Conservation (phyloP, 2,888 invertebrate species). For the Tetragnatha montana region DNA sequence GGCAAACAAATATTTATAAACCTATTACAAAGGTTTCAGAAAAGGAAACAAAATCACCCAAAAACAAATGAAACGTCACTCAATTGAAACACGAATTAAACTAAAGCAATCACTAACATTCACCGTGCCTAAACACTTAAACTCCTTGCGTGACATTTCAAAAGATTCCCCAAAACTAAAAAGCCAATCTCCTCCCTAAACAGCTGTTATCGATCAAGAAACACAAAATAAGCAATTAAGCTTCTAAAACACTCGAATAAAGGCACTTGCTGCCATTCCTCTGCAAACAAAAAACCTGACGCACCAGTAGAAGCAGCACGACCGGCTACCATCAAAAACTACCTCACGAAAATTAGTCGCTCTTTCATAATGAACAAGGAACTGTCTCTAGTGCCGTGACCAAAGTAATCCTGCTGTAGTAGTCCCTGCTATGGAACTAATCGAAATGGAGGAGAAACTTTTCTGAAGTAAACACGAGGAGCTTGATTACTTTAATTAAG, state of each 20-base stretch:
- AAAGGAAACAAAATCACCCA: too few species aligned
- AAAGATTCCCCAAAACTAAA: background rate
- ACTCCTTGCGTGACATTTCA: background rate
- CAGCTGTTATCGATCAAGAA: background rate
- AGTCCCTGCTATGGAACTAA: slow-evolving; percentile 12
- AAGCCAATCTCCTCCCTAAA: background rate
- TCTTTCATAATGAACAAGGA: slow-evolving; percentile 5
- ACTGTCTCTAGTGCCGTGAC: slow-evolving; percentile 31
- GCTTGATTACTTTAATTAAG: slow-evolving; percentile 65
- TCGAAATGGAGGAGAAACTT: slow-evolving; percentile 17
- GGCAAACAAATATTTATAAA: too few species aligned
- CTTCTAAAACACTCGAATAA: background rate
- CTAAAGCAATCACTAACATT: too few species aligned
- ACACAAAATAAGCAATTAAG: slow-evolving; percentile 2
- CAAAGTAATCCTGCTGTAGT: slow-evolving; percentile 36
- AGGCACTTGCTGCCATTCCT: background rate
- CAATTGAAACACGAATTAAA: too few species aligned
- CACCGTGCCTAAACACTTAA: too few species aligned
- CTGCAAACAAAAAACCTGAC: background rate
- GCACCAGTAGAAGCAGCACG: background rate
- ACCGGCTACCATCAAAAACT: background rate
- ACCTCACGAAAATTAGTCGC: slow-evolving; percentile 4
- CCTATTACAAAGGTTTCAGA: too few species aligned
- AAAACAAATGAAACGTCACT: too few species aligned
- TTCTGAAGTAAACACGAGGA: slow-evolving; percentile 35